phyloP scores from a whole-genome alignment of 2,888 invertebrate species.

The Bombylius major region DNA sequence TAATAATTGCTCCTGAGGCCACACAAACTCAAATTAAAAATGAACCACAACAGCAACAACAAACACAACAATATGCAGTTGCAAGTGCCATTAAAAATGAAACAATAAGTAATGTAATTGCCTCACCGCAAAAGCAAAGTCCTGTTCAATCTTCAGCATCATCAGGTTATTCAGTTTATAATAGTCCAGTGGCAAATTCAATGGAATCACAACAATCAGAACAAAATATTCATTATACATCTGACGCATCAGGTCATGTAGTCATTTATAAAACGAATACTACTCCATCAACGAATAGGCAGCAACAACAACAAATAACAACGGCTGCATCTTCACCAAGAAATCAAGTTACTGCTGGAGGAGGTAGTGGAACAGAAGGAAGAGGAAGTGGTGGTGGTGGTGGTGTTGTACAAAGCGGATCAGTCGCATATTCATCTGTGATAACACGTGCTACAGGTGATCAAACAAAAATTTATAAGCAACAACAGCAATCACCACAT shows the following conservation, averaged over 20 bases:
- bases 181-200: slow-evolving; percentile 62
- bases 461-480: slow-evolving; percentile 40
- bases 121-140: slow-evolving; percentile 51
- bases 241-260: slow-evolving; percentile 21
- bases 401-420: slow-evolving; percentile 27
- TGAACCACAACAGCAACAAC: background rate
- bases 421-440: slow-evolving; percentile 71
- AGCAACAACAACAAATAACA: slow-evolving; percentile 47
- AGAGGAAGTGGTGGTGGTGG: no score
- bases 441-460: slow-evolving; percentile 54
- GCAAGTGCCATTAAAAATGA: slow-evolving; percentile 28
- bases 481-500: slow-evolving; percentile 9
- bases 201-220: slow-evolving; percentile 59
- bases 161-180: slow-evolving; percentile 65
- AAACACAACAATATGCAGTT: background rate
- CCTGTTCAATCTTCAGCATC: slow-evolving; percentile 50
- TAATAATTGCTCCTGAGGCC: background rate
- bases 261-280: slow-evolving; percentile 8
- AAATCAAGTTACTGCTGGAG: slow-evolving; percentile 38
- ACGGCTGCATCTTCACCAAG: no score
- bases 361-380: slow-evolving; percentile 22
- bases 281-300: slow-evolving; percentile 13
- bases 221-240: background rate
- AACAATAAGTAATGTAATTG: slow-evolving; percentile 43
- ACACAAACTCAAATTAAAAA: background rate